These are phyloP conservation scores for Sebastes cheni DNA, from an alignment of 2,797 vertebrate genomes.

Conservation along the genomic window DNA sequence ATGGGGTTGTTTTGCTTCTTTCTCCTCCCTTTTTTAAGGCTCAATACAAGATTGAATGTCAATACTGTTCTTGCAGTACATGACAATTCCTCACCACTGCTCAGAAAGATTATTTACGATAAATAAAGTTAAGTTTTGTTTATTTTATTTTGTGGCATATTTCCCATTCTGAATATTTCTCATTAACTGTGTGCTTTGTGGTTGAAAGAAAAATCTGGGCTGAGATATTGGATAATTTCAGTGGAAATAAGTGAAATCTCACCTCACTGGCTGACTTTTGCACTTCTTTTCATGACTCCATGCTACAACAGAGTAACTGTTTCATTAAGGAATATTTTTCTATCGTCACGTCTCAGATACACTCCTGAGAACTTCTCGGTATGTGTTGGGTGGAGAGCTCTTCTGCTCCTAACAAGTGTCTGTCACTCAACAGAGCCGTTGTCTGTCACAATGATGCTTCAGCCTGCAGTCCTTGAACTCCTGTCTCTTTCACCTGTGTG, in stretches of 20 bases:
- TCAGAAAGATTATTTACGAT: neutral
- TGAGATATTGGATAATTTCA: neutral
- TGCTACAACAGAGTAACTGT: neutral
- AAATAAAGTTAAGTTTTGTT: neutral
- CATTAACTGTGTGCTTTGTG: neutral
- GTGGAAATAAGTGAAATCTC: neutral
- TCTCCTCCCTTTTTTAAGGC: neutral
- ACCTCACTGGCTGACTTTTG: neutral
- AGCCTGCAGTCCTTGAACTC: neutral
- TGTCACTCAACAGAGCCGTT: neutral
- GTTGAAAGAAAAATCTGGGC: neutral
- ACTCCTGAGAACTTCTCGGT: neutral
- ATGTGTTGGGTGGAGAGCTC: neutral
- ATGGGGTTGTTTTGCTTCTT: neutral
- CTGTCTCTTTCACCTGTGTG: conserved; percentile 10
- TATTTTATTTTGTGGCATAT: neutral
- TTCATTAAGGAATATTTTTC: neutral
- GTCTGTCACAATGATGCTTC: neutral
- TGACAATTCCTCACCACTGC: neutral
- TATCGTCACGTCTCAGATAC: neutral
- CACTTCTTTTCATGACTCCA: neutral
- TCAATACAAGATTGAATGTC: neutral
- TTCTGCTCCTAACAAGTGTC: neutral
- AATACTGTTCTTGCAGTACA: neutral
- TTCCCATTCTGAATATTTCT: neutral